Conservation (phyloP, 2,888 invertebrate species). For the Mesorhabditis spiculigera region DNA sequence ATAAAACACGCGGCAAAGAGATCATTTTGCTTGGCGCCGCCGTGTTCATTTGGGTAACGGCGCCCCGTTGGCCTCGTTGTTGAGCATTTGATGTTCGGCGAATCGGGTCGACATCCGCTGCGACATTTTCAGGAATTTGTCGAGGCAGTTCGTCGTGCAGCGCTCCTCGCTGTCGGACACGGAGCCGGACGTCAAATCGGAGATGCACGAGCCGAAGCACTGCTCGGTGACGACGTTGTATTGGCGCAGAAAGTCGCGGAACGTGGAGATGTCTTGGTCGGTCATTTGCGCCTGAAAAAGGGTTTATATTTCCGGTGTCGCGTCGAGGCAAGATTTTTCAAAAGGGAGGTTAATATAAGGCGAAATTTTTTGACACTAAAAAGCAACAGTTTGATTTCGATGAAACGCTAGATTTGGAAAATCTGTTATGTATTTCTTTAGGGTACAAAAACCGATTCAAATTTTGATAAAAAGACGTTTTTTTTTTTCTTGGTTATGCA, state of each 20-base stretch:
- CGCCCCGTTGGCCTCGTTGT: slow-evolving; percentile 43
- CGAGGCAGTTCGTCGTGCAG: slow-evolving; percentile 89
- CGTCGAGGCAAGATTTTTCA: no score
- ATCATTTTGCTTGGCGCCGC: no score
- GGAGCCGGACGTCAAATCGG: slow-evolving; percentile 74
- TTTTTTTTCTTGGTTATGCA: no score
- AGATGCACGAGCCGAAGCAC: slow-evolving; percentile 89
- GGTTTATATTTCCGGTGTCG: no score
- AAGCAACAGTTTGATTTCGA: no score
- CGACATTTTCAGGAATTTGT: slow-evolving; percentile 91
- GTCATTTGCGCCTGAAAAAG: slow-evolving; percentile 10
- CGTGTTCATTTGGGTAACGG: slow-evolving; percentile 14
- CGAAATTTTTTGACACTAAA: no score
- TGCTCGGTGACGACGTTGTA: slow-evolving; percentile 67
- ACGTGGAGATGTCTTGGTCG: slow-evolving; percentile 52
- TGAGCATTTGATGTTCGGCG: slow-evolving; percentile 80
- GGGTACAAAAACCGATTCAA: no score
- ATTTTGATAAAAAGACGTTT: no score
- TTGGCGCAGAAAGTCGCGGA: slow-evolving; percentile 54
- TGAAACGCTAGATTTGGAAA: no score
- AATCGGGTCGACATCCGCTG: slow-evolving; percentile 92
- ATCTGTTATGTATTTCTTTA: no score
- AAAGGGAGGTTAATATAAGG: no score
- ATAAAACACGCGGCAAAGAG: no score
- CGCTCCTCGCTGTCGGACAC: slow-evolving; percentile 66